Percentiles rank a stretch among this genome's conserved stretches.
Evolutionary conservation across 2,797 vertebrate species (phyloP).

Genomic region (Pelodytes ibericus): DNA sequence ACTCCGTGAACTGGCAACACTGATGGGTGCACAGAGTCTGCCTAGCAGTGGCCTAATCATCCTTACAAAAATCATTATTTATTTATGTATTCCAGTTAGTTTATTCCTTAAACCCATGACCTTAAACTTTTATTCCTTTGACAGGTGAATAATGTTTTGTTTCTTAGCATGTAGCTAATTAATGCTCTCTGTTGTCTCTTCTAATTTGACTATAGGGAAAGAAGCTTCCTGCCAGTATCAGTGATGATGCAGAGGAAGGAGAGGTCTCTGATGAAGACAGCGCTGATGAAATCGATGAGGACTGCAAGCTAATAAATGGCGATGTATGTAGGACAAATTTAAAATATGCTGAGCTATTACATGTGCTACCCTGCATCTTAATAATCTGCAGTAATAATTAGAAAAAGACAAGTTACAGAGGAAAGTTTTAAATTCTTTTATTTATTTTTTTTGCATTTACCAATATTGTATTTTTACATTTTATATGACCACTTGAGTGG

Average conservation of each 20-base stretch:
- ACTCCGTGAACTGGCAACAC: too few species aligned
- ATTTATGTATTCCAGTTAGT: too few species aligned
- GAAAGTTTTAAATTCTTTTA: background rate
- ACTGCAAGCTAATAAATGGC: slow-evolving; percentile 94
- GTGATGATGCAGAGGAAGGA: slow-evolving; percentile 91
- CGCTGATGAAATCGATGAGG: slow-evolving; percentile 95
- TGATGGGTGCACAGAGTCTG: too few species aligned
- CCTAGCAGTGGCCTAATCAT: too few species aligned
- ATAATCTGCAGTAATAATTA: background rate
- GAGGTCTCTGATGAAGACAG: slow-evolving; percentile 98
- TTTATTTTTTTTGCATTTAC: background rate
- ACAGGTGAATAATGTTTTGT: too few species aligned
- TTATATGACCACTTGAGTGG: background rate
- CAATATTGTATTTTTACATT: background rate
- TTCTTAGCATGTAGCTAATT: too few species aligned
- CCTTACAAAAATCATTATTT: too few species aligned
- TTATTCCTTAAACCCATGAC: too few species aligned
- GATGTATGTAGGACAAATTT: slow-evolving; percentile 80
- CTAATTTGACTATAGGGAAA: slow-evolving; percentile 80
- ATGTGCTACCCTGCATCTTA: background rate
- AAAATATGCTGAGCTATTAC: background rate
- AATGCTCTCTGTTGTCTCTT: background rate
- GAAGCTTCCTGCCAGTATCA: slow-evolving; percentile 91
- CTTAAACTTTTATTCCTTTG: too few species aligned
- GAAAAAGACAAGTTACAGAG: background rate